Conservation (phyloP, 2,888 invertebrate species). For the Macroteleia sp. region DNA sequence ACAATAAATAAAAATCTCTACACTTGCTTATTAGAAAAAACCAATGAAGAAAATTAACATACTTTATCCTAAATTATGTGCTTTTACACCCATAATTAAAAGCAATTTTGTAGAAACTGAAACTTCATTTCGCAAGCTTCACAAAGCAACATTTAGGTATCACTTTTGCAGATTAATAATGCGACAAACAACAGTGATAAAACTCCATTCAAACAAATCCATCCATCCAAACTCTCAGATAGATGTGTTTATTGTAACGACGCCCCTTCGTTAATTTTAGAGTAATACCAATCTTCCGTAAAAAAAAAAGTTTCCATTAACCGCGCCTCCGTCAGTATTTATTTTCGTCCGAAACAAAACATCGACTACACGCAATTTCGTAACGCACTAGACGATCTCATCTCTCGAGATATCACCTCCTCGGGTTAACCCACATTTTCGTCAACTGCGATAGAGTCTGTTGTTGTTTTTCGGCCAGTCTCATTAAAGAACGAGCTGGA, state of each 20-base stretch:
- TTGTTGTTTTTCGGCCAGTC: conserved; percentile 14
- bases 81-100: too few relatives aligned
- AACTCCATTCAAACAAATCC: not conserved
- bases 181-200: not conserved
- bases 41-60: too few relatives aligned
- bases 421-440: conserved; percentile 45
- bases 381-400: conserved; percentile 29
- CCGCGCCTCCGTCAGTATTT: conserved; percentile 36
- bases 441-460: conserved; percentile 27
- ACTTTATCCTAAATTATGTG: too few relatives aligned
- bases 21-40: too few relatives aligned
- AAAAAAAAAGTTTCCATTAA: conserved; percentile 52
- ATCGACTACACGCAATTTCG: conserved; percentile 48
- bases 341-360: conserved; percentile 60
- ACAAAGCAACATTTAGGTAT: conserved; percentile 39
- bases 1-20: too few relatives aligned
- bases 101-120: too few relatives aligned
- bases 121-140: too few relatives aligned
- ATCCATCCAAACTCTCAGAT: not conserved
- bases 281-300: conserved; percentile 24
- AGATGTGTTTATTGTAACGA: too few relatives aligned
- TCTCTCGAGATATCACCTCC: conserved; percentile 32
- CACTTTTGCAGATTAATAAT: not conserved
- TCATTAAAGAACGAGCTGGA: not conserved
- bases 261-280: too few relatives aligned